A percentile compares a stretch with the other conserved stretches of the same genome.
Evolutionary conservation across 2,888 invertebrate species (phyloP).

Genomic region (Platypus cylindrus): DNA sequence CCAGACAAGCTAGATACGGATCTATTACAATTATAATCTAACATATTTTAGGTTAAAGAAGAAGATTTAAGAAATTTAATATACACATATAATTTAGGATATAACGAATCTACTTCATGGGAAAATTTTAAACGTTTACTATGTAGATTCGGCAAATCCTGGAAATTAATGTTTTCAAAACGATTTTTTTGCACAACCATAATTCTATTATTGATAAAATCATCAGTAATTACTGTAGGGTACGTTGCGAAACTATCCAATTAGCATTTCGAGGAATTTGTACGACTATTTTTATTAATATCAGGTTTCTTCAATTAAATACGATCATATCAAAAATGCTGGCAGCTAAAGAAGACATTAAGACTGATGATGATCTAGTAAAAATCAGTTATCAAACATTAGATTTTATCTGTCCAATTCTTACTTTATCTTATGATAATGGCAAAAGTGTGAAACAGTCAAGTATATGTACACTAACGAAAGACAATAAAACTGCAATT

Average conservation of each 20-base stretch:
- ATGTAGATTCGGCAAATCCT: slow-evolving; percentile 14
- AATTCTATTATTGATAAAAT: slow-evolving; percentile 18
- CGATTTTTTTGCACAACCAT: slow-evolving; percentile 17
- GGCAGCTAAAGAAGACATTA: too few species aligned
- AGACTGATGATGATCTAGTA: too few species aligned
- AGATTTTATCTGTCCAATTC: too few species aligned
- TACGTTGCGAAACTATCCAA: slow-evolving; percentile 14
- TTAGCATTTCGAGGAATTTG: too few species aligned
- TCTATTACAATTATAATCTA: neutral
- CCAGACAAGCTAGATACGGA: neutral
- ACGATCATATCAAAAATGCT: slow-evolving; percentile 17
- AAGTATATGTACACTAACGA: too few species aligned
- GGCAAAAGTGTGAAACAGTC: too few species aligned
- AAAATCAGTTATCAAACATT: too few species aligned
- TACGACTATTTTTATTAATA: too few species aligned
- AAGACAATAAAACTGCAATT: too few species aligned
- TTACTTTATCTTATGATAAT: too few species aligned
- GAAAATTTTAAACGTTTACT: slow-evolving; percentile 7
- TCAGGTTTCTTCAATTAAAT: slow-evolving; percentile 15
- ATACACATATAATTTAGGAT: slow-evolving; percentile 18
- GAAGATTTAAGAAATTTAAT: slow-evolving; percentile 20
- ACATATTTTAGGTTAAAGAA: slow-evolving; percentile 17
- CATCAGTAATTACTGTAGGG: slow-evolving; percentile 19
- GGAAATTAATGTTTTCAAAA: slow-evolving; percentile 18
- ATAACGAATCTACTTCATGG: slow-evolving; percentile 12